Conservation (phyloP, 2,797 vertebrate genomes). For the Rachycentron canadum region DNA sequence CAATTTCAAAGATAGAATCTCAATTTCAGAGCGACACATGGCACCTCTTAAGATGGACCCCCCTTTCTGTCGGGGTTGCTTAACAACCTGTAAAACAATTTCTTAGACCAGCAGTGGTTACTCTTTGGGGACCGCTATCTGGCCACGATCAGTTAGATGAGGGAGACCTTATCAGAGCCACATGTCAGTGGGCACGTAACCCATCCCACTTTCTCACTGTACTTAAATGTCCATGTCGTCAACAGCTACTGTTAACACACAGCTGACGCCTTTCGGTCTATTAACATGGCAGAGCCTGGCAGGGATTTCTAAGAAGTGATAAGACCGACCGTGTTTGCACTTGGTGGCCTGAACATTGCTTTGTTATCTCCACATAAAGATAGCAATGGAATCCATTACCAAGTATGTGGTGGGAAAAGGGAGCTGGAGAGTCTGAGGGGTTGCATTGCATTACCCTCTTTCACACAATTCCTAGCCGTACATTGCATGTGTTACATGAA, state of each 20-base stretch:
- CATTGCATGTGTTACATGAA: neutral
- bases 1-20: conserved; percentile 78
- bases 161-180: conserved; percentile 48
- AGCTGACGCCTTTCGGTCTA: conserved; percentile 53
- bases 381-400: conserved; percentile 72
- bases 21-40: conserved; percentile 44
- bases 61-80: conserved; percentile 37
- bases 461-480: conserved; percentile 1
- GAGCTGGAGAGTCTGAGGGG: conserved; percentile 3
- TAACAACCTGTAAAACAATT: conserved; percentile 50
- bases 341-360: conserved; percentile 54
- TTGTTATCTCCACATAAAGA: conserved; percentile 71
- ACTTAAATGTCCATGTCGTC: conserved; percentile 36
- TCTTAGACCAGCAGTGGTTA: conserved; percentile 16
- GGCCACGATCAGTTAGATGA: conserved; percentile 39
- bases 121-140: conserved; percentile 27
- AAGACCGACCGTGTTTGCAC: conserved; percentile 64
- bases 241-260: conserved; percentile 46
- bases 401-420: conserved; percentile 30
- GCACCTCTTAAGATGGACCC: conserved; percentile 48
- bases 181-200: conserved; percentile 32
- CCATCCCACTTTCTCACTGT: conserved; percentile 28
- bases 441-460: conserved; percentile 2
- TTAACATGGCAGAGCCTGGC: conserved; percentile 33
- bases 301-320: conserved; percentile 68